These are phyloP conservation scores for Molanna angustata DNA, from an alignment of 2,888 invertebrate species.

Conservation along the genomic window DNA sequence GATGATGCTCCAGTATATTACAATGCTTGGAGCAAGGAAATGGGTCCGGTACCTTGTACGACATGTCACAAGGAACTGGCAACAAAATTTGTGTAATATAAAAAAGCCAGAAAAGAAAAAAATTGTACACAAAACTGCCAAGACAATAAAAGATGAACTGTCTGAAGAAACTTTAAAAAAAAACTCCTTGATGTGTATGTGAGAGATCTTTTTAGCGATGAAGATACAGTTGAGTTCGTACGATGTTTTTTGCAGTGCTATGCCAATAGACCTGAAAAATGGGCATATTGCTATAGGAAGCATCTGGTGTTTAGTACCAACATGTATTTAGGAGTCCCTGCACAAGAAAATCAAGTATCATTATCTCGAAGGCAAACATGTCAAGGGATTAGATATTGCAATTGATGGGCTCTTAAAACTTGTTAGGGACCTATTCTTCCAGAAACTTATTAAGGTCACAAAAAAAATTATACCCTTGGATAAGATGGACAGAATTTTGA, in stretches of 20 bases:
- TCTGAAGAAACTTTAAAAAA: slow-evolving; percentile 5
- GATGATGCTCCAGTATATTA: slow-evolving; percentile 32
- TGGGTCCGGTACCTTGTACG: slow-evolving; percentile 28
- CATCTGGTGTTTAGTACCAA: slow-evolving; percentile 31
- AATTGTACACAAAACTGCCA: slow-evolving; percentile 28
- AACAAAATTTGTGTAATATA: slow-evolving; percentile 27
- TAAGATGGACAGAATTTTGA: slow-evolving; percentile 7
- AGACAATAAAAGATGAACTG: slow-evolving; percentile 20
- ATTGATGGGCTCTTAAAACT: slow-evolving; percentile 26
- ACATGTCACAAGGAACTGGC: slow-evolving; percentile 34
- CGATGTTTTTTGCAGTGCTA: slow-evolving; percentile 29
- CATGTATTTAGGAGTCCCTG: slow-evolving; percentile 32
- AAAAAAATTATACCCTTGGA: slow-evolving; percentile 7
- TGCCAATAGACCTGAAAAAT: slow-evolving; percentile 27
- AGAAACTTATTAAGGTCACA: slow-evolving; percentile 10
- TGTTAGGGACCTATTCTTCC: slow-evolving; percentile 8
- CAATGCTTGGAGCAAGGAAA: slow-evolving; percentile 31
- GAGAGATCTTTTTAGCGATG: slow-evolving; percentile 16
- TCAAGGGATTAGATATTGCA: slow-evolving; percentile 30
- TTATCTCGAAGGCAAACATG: slow-evolving; percentile 29
- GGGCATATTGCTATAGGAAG: slow-evolving; percentile 32
- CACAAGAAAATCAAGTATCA: slow-evolving; percentile 32
- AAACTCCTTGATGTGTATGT: slow-evolving; percentile 10
- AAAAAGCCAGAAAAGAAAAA: slow-evolving; percentile 25
- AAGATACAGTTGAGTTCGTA: slow-evolving; percentile 28